Base-by-base conservation (phyloP, 2,797 vertebrate species). In the Lepus townsendii region DNA sequence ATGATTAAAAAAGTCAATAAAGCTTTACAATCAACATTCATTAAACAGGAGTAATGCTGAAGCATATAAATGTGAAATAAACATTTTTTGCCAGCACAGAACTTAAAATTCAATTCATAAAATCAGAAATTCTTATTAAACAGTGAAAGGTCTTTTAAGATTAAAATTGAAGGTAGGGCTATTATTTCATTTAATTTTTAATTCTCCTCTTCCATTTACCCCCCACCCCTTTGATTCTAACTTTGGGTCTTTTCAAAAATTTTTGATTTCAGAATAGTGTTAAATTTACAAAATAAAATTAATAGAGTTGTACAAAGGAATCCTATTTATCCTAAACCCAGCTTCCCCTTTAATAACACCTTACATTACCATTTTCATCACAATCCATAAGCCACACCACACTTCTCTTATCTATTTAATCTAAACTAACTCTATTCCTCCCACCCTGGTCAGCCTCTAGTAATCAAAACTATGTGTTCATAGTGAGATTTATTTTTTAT, bases 81-180 rank as follows among this genome's bases (percentile, higher is more conserved):
- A 24, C 30, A 79, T n/a, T 60, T 72, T 72, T 72, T 38, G 12
- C 27, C 52, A 88, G 30, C 12, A 66, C 3, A 24, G 50, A 91
- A 72, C 4, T 54, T 91, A 90, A 91, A 84, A 66, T 88, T 93
- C 14, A 63, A 4, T 80, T 83, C 2, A 47, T n/a, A 63, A 93
- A 78, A 57, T 82, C 72, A 35, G 12, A 76, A 17, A 27, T n/a
- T 83, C n/a, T 79, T 88, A 32, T 80, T 80, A 76, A 50, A 71
- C 68, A 32, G 38, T 69, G 47, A 30, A 88, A 35, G 5, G 75
- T 54, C 30, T 82, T 30, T 7, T 87, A 27, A 75, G 30, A 30
- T 52, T 27, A 83, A 38, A 78, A 68, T 85, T 85, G 2, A 78
- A 72, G 7, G 26, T 63, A 85, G 42, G 77, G 20, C 54, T n/a